A percentile compares a stretch with the other conserved stretches of the same genome.
Evolutionary conservation across 2,888 invertebrate species (phyloP).

Genomic region (Habrosyne pyritoides): DNA sequence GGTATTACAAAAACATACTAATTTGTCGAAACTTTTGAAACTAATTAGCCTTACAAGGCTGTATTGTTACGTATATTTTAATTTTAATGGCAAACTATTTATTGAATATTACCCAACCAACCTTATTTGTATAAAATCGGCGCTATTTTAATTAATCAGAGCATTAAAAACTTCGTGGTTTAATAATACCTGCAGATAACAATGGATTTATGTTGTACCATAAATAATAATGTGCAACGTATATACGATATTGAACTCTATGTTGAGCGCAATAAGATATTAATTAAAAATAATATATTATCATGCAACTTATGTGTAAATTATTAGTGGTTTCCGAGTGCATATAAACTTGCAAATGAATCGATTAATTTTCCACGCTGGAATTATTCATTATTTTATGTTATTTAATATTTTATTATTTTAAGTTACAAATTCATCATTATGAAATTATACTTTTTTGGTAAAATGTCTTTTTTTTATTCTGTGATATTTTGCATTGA

Average conservation of each 20-base stretch:
- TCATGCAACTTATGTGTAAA: background rate
- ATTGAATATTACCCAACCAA: background rate
- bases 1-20: background rate
- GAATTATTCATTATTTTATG: background rate
- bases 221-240: background rate
- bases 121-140: background rate
- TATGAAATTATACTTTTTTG: too few relatives aligned
- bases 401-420: too few relatives aligned
- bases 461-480: too few relatives aligned
- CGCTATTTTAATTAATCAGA: background rate
- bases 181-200: background rate
- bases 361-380: background rate
- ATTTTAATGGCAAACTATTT: background rate
- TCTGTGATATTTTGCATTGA: too few relatives aligned
- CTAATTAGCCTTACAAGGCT: background rate
- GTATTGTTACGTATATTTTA: background rate
- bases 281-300: background rate
- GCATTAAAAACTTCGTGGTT: background rate
- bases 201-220: background rate
- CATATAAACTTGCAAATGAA: background rate
- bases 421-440: too few relatives aligned
- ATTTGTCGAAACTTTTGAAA: background rate
- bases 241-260: background rate
- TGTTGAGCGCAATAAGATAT: background rate
- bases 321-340: background rate